Evolutionary conservation across 2,113 vertebrate species (phyloP), one percentile per base, ranked within the genome.

Genomic region (Mormoops blainvillei): DNA sequence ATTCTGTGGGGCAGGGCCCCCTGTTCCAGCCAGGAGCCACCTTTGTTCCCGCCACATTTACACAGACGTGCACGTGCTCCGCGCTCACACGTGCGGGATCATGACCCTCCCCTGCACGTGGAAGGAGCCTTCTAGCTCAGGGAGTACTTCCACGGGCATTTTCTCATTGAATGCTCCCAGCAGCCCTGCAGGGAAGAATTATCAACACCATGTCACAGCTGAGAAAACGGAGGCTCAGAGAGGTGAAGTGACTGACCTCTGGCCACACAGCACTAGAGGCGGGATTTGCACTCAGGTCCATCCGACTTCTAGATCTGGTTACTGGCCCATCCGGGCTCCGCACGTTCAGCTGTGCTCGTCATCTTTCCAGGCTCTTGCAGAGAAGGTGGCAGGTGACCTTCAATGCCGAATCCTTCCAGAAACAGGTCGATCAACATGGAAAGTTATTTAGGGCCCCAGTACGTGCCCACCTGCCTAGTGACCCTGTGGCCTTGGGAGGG

Each of bases 91-190:
- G 1, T 7, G 8, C 56, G 11, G 41, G 26, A 10, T 14, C 10
- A 0, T 13, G 16, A 14, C 33, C 4, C 52, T 18, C 43, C 38
- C 43, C n/a, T 20, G 58, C 54, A 19, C 3, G 0, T 31, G 87
- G 43, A 26, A 5, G 65, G 81, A 0, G 22, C 52, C 38, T 11
- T n/a, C 87, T 41, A 16, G 36, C 67, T 61, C 3, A 16, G 13
- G 22, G 68, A 63, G 45, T 1, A 0, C 50, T 22, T 56, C 43
- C n/a, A 3, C 5, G 0, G 4, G 9, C 0, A 0, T 26, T 24
- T 31, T 65, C 36, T 78, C 36, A 0, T 2, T 19, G 45, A 67
- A 71, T 52, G 41, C 82, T 54, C 41, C 58, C 19, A 61, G 77
- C 22, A 52, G 19, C 45, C 48, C 83, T 80, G 68, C n/a, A 16